Evolutionary conservation across 2,113 vertebrate species (phyloP).

Genomic region (Ardeotis arabs): DNA sequence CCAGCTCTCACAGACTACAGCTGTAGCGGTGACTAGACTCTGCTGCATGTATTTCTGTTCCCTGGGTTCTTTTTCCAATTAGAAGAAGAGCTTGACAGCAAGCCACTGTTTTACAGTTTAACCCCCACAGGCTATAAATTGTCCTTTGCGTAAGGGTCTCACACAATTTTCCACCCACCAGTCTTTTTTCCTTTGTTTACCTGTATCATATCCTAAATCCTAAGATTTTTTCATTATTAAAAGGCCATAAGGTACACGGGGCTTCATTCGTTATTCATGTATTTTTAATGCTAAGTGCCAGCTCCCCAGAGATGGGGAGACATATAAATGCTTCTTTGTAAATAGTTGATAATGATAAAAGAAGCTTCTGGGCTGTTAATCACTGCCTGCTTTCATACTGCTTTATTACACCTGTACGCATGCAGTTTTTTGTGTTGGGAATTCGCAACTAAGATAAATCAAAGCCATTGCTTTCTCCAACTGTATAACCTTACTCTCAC

Average conservation of each 20-base stretch:
- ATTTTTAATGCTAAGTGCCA: conserved; percentile 76
- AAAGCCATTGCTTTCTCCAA: neutral
- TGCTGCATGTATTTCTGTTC: neutral
- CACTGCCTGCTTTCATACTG: conserved; percentile 61
- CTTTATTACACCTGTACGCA: conserved; percentile 22
- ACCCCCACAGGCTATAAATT: neutral
- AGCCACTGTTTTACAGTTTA: conserved; percentile 48
- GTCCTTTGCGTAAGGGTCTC: neutral
- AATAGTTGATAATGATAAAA: conserved; percentile 70
- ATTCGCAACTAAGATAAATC: conserved; percentile 17
- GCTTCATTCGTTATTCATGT: conserved; percentile 72
- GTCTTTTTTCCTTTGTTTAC: conserved; percentile 60
- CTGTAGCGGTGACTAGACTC: neutral
- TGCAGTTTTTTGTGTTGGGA: conserved; percentile 34
- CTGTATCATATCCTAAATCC: conserved; percentile 64
- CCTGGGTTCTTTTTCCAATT: conserved; percentile 7
- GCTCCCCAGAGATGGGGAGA: conserved; percentile 61
- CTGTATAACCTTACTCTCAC: neutral
- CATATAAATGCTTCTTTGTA: conserved; percentile 73
- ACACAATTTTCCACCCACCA: neutral
- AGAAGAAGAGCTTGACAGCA: conserved; percentile 24
- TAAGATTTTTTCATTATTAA: conserved; percentile 72
- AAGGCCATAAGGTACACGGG: conserved; percentile 59
- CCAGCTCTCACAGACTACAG: neutral
- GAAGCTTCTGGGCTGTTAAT: conserved; percentile 65